Base-by-base conservation (phyloP, 2,888 invertebrate species). In the Cryptosula pallasiana region DNA sequence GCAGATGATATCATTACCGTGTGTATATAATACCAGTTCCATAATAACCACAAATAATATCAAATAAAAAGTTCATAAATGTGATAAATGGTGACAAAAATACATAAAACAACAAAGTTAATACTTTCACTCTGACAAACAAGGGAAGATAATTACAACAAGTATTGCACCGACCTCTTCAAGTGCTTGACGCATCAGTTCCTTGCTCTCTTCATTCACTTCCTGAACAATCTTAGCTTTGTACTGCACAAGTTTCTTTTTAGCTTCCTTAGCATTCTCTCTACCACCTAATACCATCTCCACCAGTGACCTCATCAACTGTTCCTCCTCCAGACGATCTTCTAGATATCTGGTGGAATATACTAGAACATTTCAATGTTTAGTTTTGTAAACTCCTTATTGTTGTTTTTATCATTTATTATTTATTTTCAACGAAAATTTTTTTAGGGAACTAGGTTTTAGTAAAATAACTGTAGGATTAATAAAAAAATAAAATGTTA, bases 201-300 rank as follows among this genome's bases (percentile, higher is more conserved):
- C 82, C 74, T 78, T 76, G 69, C 79, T 80, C 74, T 84, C 84
- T 73, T 81, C 82, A 55, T 79, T 80, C 36, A 84, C 80, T 74
- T 82, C 80, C 75, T 82, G 82, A 1, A 83, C 85, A 73, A 83
- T 79, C 75, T 79, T 81, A 35, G 80, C 80, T 76, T 85, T 85
- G 74, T 81, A 81, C 73, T 82, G 82, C 70, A 81, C 78, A 32
- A 84, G 75, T 72, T 81, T 80, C 71, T 79, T 79, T 75, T 81
- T 79, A 1, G 83, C 79, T 72, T 82, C 80, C 74, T 82, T 83
- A 1, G 82, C 81, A 78, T 83, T 84, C 71, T 79, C 79, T 73
- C 82, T 82, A 36, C 81, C 80, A 36, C 79, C 78, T 78, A 81
- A 77, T 32, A 84, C 83, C 35, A 80, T 78, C 69, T 81, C 82